Conservation (phyloP, 1,140 invertebrate species). For the Monochamus saltuarius region DNA sequence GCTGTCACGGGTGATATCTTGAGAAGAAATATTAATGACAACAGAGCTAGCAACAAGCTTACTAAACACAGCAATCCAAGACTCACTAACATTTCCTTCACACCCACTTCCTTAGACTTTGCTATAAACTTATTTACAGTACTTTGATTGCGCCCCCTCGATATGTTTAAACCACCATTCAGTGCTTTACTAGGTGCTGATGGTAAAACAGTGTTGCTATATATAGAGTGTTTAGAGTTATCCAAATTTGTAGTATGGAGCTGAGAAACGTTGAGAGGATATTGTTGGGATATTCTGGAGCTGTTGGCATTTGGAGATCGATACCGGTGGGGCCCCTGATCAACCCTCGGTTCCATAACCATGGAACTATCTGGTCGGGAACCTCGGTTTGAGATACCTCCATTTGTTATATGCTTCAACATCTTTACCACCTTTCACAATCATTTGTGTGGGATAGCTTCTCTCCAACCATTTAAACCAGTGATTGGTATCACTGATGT, state of each 20-base stretch:
- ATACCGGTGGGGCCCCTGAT: slow-evolving; percentile 33
- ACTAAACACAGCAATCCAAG: slow-evolving; percentile 82
- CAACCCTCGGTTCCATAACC: slow-evolving; percentile 44
- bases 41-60: slow-evolving; percentile 76
- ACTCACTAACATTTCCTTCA: slow-evolving; percentile 81
- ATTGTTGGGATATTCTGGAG: slow-evolving; percentile 42
- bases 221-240: slow-evolving; percentile 72
- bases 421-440: slow-evolving; percentile 35
- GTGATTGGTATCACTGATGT: slow-evolving; percentile 37
- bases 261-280: slow-evolving; percentile 46
- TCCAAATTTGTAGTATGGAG: slow-evolving; percentile 45
- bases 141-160: slow-evolving; percentile 47
- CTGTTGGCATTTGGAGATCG: slow-evolving; percentile 38
- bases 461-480: slow-evolving; percentile 26
- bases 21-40: slow-evolving; percentile 81
- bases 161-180: slow-evolving; percentile 59
- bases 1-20: slow-evolving; percentile 73
- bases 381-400: slow-evolving; percentile 42
- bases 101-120: slow-evolving; percentile 57
- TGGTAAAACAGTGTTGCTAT: slow-evolving; percentile 54
- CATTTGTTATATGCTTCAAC: slow-evolving; percentile 51
- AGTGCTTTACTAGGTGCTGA: slow-evolving; percentile 50
- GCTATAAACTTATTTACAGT: slow-evolving; percentile 57
- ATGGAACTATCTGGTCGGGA: slow-evolving; percentile 47
- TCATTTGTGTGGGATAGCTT: slow-evolving; percentile 31